Evolutionary conservation across 2,113 vertebrate genomes (phyloP).

Genomic region (Ammodramus savannarum): DNA sequence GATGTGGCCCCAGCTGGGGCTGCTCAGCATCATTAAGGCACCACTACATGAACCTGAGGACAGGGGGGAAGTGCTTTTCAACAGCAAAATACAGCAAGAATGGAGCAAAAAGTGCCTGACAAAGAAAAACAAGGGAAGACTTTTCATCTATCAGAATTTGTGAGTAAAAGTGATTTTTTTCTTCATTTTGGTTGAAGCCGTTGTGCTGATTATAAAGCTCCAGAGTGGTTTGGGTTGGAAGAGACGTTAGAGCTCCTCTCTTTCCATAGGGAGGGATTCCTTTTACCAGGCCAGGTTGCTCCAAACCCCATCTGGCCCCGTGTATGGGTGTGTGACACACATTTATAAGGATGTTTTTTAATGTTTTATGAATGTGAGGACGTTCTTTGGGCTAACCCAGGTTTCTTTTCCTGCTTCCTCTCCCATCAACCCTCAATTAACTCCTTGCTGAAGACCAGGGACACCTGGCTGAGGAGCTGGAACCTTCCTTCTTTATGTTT

Average conservation of each 20-base stretch:
- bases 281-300: not conserved
- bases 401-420: not conserved
- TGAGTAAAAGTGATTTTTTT: not conserved
- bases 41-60: not conserved
- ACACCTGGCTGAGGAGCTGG: not conserved
- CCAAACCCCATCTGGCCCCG: not conserved
- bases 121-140: rapidly evolving
- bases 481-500: not conserved
- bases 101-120: not conserved
- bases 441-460: not conserved
- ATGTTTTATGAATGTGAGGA: not conserved
- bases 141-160: not conserved
- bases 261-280: not conserved
- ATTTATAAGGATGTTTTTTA: not conserved
- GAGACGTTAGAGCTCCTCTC: not conserved
- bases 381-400: not conserved
- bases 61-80: rapidly evolving
- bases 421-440: rapidly evolving
- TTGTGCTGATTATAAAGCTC: rapidly evolving
- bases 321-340: not conserved
- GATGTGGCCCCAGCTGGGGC: not conserved
- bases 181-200: rapidly evolving
- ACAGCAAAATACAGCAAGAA: rapidly evolving
- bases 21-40: not conserved
- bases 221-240: too few relatives aligned